Evolutionary conservation across 2,888 invertebrate species (phyloP), one percentile per base, ranked within the genome.

Genomic region (Drosophila ustulata): DNA sequence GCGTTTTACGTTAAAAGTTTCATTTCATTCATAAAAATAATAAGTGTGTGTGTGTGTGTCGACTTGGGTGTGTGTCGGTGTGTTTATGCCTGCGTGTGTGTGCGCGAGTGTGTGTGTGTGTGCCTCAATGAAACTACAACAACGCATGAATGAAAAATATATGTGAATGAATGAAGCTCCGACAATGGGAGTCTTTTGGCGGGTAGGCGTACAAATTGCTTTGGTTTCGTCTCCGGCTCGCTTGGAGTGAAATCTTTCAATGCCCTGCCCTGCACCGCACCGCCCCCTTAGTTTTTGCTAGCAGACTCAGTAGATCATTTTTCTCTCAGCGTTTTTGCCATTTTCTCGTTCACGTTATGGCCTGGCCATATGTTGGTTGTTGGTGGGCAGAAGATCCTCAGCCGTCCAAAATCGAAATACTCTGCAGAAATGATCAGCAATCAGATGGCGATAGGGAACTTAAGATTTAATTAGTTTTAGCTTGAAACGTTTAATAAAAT

Each of bases 11-110:
- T 78, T 80, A 77, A 85, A 77, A 77, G 88, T 80, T 85, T 88
- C 80, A 80, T 80, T 89, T 89, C 89, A 89, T 89, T 89, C 89
- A 89, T 88, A 90, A 90, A 89, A 85, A 83, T 73, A 51, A 68
- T 68, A 75, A 61, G 53, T 63, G 55, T 67, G 56, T 68, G 61
- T 25, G 49, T 72, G 56, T 66, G 61, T 11, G 46, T 46, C 57
- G 49, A 57, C 41, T 41, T 71, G 63, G 45, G 47, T 71, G 63
- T 53, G 30, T 53, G 56, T 18, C 18, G 18, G 18, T 18, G 18
- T 18, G 18, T 18, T 18, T 18, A 18, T 18, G 18, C 18, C 18
- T 18, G 18, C 2, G 18, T 28, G 37, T 37, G 43, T 41, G 23
- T 50, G 18, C 57, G 52, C 34, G 8, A 46, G 28, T 37, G 62